Percentiles rank a stretch among this genome's conserved stretches.
phyloP scores from a whole-genome alignment of 2,888 invertebrate genomes.

The Nemotelus pantherinus region DNA sequence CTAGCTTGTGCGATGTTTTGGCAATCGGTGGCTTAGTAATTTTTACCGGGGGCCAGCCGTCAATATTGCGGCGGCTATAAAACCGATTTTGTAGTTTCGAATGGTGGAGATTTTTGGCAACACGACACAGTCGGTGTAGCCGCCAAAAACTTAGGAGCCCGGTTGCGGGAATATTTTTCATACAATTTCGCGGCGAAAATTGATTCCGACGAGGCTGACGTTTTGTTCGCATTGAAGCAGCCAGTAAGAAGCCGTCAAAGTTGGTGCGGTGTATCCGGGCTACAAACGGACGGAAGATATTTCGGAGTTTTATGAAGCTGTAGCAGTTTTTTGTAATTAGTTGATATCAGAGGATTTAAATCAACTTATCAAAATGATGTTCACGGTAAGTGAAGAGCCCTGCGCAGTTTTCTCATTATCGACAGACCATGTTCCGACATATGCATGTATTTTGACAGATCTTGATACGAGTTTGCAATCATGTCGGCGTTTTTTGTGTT shows the following conservation, averaged over 20 bases:
- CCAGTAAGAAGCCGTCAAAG: no score
- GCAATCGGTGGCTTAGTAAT: not conserved
- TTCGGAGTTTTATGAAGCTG: no score
- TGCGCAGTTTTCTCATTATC: not conserved
- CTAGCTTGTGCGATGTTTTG: constrained; percentile 38
- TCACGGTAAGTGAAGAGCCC: constrained; percentile 63
- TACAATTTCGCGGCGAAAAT: not conserved
- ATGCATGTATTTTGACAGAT: not conserved
- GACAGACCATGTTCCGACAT: not conserved
- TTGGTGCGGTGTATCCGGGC: no score
- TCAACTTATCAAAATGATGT: constrained; percentile 64
- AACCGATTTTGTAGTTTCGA: not conserved
- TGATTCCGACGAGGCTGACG: not conserved
- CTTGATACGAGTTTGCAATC: not conserved
- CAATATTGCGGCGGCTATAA: not conserved
- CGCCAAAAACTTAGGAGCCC: not conserved
- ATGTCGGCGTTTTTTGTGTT: no score
- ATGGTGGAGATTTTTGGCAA: not conserved
- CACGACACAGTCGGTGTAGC: no score
- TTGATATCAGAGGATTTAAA: not conserved
- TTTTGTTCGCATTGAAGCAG: not conserved
- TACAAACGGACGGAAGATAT: no score
- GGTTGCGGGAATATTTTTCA: not conserved
- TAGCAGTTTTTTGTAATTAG: no score
- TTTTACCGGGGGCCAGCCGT: constrained; percentile 20